These are phyloP conservation scores for Acomys russatus DNA, from an alignment of 2,797 vertebrate species.

Conservation along the genomic window DNA sequence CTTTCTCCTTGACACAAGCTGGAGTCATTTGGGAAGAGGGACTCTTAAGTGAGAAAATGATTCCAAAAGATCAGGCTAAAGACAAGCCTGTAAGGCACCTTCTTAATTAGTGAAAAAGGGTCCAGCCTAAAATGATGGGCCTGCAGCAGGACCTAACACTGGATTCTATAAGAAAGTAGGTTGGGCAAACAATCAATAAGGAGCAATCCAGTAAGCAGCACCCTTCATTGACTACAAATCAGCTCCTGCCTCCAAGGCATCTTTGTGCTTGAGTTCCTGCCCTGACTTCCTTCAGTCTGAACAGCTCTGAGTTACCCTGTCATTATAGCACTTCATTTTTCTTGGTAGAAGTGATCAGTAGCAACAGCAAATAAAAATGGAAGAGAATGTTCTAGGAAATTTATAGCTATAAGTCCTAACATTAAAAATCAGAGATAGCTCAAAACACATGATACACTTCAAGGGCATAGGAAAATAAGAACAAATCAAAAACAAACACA, in stretches of 20 bases:
- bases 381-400: neutral
- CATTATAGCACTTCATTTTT: neutral
- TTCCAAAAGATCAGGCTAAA: too few species aligned
- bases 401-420: neutral
- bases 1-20: neutral
- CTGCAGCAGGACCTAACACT: too few species aligned
- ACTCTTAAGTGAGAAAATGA: too few species aligned
- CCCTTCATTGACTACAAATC: neutral
- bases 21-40: too few species aligned
- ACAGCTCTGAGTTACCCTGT: neutral
- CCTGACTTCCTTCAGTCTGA: too few species aligned
- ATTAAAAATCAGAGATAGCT: neutral
- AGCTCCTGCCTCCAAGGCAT: neutral
- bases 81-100: too few species aligned
- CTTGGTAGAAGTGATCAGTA: neutral
- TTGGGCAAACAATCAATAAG: neutral
- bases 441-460: neutral
- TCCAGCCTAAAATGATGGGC: too few species aligned
- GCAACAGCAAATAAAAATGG: neutral
- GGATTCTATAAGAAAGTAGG: too few species aligned
- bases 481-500: neutral
- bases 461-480: neutral
- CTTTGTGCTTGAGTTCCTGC: too few species aligned
- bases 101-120: too few species aligned
- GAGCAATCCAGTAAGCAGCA: neutral